Evolutionary conservation across 2,113 vertebrate genomes (phyloP), one percentile per base, ranked within the genome.

Genomic region (Uria aalge): DNA sequence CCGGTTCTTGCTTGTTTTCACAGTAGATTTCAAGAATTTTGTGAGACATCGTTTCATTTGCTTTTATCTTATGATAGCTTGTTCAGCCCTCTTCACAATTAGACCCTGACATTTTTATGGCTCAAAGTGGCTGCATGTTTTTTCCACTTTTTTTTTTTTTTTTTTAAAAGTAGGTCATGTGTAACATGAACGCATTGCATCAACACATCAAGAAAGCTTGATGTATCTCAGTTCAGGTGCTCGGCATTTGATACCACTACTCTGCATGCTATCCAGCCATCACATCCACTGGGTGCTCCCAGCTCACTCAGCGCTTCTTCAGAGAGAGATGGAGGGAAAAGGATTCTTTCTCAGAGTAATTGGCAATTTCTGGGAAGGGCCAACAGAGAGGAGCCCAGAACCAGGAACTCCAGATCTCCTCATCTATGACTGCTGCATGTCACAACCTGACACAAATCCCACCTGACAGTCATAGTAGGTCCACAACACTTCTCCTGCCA

Each of bases 31-130:
- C 79, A 77, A 89, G 56, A 88, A 81, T 73, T 30, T 30, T 87
- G 71, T 66, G 76, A 81, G 64, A 84, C 73, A 91, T 71, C 16
- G 0, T 74, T 97, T 89, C 64, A 55, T 67, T 94, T 92, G 91
- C 94, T 97, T 97, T 96, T 77, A 96, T 93, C 88, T 93, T 88
- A 47, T 17, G 81, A 83, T 80, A 88, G 82, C 83, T 86, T 77
- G 72, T 85, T 96, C 82, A 93, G 30, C 40, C 68, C 40, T 23
- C 52, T 88, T 94, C 86, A 84, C 75, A 86, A 83, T 83, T 63
- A 91, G 38, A 67, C n/a, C 83, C 62, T 94, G 90, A 89, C 74
- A 92, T 36, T 95, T 93, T 64, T 76, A 56, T 81, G 81, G 93
- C 93, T 92, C 71, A 88, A 52, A 84, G 78, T 76, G 79, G 88